phyloP scores from a whole-genome alignment of 2,797 vertebrate species.

The Micrastur ruficollis region DNA sequence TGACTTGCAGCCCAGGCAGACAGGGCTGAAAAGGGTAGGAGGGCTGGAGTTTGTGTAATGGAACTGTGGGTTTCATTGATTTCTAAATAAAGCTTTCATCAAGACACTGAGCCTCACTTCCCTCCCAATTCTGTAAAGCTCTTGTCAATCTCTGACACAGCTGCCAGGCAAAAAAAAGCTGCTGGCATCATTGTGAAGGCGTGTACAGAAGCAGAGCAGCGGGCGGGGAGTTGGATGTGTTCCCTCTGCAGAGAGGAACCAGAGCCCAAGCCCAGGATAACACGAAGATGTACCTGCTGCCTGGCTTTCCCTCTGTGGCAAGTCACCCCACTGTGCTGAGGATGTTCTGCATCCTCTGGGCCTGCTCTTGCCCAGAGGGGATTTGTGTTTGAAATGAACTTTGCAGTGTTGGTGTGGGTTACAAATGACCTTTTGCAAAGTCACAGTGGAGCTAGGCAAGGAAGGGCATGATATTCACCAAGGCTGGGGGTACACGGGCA shows the following conservation, averaged over 20 bases:
- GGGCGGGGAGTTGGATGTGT: neutral
- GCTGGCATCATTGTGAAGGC: neutral
- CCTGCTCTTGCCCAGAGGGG: neutral
- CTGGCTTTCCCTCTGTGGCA: neutral
- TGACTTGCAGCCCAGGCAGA: neutral
- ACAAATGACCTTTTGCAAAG: neutral
- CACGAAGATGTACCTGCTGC: fast-evolving
- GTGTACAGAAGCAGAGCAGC: neutral
- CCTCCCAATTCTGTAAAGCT: neutral
- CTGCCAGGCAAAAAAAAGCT: neutral
- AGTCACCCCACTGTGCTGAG: fast-evolving
- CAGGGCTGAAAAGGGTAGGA: neutral
- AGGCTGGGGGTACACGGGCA: fast-evolving
- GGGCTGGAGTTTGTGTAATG: neutral
- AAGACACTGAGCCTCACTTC: neutral
- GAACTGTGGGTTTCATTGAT: conserved; percentile 16
- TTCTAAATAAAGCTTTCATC: conserved; percentile 34
- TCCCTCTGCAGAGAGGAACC: neutral
- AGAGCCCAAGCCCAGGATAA: neutral
- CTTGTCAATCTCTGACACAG: conserved; percentile 28
- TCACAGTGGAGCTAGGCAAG: neutral
- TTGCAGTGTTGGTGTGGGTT: neutral
- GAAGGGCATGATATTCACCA: neutral
- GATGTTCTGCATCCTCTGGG: neutral
- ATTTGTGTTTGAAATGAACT: neutral